Evolutionary conservation across 2,797 vertebrate species (phyloP).

Genomic region (Pogoniulus pusillus): DNA sequence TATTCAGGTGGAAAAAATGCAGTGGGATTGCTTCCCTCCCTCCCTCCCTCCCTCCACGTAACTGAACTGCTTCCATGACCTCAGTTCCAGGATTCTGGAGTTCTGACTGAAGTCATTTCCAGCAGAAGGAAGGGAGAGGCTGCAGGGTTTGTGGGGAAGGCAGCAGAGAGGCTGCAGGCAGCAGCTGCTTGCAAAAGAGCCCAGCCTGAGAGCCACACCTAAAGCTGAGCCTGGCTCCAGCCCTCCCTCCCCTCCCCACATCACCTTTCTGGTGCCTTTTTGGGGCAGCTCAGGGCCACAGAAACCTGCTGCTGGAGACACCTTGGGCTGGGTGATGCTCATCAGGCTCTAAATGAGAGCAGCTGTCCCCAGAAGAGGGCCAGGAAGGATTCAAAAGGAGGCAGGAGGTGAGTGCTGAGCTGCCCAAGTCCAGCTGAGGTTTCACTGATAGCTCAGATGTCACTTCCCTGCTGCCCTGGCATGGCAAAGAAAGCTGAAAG

Average conservation of each 20-base stretch:
- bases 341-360: too few relatives aligned
- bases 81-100: neutral
- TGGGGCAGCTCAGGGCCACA: neutral
- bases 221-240: neutral
- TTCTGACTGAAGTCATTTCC: constrained; percentile 12
- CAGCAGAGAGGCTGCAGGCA: neutral
- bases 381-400: too few relatives aligned
- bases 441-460: too few relatives aligned
- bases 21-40: neutral
- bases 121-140: constrained; percentile 9
- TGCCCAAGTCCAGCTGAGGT: too few relatives aligned
- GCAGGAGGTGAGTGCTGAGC: too few relatives aligned
- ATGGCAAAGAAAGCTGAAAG: too few relatives aligned
- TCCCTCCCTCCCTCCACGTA: neutral
- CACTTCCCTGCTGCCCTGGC: too few relatives aligned
- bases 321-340: too few relatives aligned
- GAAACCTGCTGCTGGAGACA: too few relatives aligned
- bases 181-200: neutral
- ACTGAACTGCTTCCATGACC: neutral
- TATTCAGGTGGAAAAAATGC: constrained; percentile 41
- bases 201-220: neutral
- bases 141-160: neutral
- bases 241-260: neutral
- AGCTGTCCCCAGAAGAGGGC: too few relatives aligned
- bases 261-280: neutral